These are phyloP conservation scores for Columba guinea DNA, from an alignment of 2,797 vertebrate species.

Conservation along the genomic window DNA sequence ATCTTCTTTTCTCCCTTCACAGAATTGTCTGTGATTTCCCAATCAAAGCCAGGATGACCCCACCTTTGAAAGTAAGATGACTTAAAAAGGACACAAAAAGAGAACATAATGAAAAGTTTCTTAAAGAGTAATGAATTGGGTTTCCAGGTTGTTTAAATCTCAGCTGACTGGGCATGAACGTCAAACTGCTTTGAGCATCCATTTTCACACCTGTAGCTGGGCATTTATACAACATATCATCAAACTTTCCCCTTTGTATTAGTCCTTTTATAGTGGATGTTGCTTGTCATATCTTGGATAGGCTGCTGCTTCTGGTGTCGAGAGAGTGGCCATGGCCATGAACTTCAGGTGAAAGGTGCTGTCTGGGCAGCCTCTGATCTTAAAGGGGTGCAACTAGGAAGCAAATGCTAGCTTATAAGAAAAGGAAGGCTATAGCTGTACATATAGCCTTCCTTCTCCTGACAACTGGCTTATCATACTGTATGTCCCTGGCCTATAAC, in stretches of 20 bases:
- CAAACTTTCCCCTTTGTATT: fast-evolving
- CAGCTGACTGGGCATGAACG: background rate
- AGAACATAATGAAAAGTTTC: background rate
- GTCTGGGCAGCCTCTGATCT: background rate
- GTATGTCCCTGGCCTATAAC: background rate
- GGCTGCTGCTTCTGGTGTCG: background rate
- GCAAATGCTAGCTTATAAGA: background rate
- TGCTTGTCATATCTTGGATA: background rate
- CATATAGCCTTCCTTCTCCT: background rate
- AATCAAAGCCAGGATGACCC: background rate
- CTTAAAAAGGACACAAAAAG: background rate
- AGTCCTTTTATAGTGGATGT: background rate
- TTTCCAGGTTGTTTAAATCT: background rate
- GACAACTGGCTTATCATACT: background rate
- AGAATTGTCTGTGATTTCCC: background rate
- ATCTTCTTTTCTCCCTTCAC: fast-evolving
- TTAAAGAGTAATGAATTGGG: background rate
- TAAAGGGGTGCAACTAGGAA: background rate
- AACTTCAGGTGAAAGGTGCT: background rate
- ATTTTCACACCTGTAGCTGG: background rate
- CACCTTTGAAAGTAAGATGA: background rate
- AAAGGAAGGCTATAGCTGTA: background rate
- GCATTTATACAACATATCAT: background rate
- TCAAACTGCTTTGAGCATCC: background rate
- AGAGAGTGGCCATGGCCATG: background rate